These are phyloP conservation scores for Rhinatrema bivittatum DNA, from an alignment of 2,797 vertebrate genomes.

Conservation along the genomic window DNA sequence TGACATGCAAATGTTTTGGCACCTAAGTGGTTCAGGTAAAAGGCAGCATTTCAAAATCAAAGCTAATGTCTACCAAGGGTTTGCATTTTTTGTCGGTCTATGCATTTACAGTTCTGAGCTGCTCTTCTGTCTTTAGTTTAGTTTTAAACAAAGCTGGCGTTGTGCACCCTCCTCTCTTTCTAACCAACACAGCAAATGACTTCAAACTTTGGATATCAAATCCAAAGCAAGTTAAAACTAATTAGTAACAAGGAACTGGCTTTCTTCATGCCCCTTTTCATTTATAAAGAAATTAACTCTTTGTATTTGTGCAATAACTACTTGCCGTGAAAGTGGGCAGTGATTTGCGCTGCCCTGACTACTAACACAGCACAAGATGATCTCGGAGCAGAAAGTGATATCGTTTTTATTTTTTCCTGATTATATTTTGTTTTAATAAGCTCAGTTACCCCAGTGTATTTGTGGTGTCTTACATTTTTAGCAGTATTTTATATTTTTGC, in stretches of 20 bases:
- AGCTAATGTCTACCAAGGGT: conserved; percentile 10
- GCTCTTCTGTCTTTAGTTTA: conserved; percentile 22
- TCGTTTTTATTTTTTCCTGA: conserved; percentile 50
- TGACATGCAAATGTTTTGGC: background rate
- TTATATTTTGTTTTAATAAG: conserved; percentile 50
- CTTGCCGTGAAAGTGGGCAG: conserved; percentile 58
- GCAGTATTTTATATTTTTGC: conserved; percentile 71
- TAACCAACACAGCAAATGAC: conserved; percentile 30
- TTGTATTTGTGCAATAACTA: conserved; percentile 74
- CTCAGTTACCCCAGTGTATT: conserved; percentile 49
- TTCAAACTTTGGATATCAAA: conserved; percentile 25
- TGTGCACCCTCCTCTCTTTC: conserved; percentile 16
- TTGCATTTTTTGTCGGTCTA: conserved; percentile 38
- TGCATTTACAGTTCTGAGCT: conserved; percentile 39
- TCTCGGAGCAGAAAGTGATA: conserved; percentile 49
- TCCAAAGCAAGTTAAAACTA: conserved; percentile 48
- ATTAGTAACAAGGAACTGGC: conserved; percentile 15
- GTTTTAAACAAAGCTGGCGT: conserved; percentile 17
- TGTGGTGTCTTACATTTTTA: conserved; percentile 66
- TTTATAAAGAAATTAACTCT: conserved; percentile 49
- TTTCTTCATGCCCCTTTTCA: conserved; percentile 32
- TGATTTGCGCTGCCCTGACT: conserved; percentile 61
- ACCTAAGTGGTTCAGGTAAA: background rate
- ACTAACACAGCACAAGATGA: conserved; percentile 67
- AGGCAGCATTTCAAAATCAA: background rate